Conservation (phyloP, 2,113 vertebrate genomes). For the Serranochromis macrocephalus region DNA sequence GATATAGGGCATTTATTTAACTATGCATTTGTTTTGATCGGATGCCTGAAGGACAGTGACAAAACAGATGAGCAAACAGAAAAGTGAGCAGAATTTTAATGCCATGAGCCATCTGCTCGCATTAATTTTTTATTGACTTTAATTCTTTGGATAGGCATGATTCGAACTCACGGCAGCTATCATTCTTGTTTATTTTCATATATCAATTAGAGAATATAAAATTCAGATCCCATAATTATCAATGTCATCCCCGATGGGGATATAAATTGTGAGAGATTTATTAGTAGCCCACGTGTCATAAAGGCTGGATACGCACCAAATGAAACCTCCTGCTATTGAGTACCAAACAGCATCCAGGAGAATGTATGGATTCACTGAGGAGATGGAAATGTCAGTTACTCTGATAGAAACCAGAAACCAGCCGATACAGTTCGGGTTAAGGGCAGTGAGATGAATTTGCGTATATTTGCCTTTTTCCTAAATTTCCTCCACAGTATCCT, state of each 20-base stretch:
- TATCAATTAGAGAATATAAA: conserved; percentile 64
- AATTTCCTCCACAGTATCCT: neutral
- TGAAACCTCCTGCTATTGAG: conserved; percentile 7
- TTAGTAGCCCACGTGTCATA: conserved; percentile 24
- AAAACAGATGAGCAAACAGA: conserved; percentile 48
- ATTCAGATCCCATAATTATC: conserved; percentile 47
- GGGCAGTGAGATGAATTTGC: conserved; percentile 17
- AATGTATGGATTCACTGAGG: neutral
- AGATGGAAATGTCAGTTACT: conserved; percentile 24
- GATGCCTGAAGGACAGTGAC: conserved; percentile 50
- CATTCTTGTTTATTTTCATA: conserved; percentile 63
- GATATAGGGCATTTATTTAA: conserved; percentile 23
- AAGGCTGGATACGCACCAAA: conserved; percentile 10
- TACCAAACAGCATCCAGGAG: neutral
- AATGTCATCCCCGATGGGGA: conserved; percentile 37
- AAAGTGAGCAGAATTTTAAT: conserved; percentile 60
- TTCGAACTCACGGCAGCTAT: conserved; percentile 45
- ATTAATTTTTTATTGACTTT: conserved; percentile 63
- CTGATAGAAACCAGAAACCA: neutral
- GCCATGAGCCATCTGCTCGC: conserved; percentile 57
- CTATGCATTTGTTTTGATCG: neutral
- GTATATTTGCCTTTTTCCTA: conserved; percentile 15
- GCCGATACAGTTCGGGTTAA: neutral
- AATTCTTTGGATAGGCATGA: conserved; percentile 57
- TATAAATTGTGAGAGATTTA: conserved; percentile 24